These are phyloP conservation scores for Catharus ustulatus DNA, from an alignment of 2,797 vertebrate genomes.

Conservation along the genomic window DNA sequence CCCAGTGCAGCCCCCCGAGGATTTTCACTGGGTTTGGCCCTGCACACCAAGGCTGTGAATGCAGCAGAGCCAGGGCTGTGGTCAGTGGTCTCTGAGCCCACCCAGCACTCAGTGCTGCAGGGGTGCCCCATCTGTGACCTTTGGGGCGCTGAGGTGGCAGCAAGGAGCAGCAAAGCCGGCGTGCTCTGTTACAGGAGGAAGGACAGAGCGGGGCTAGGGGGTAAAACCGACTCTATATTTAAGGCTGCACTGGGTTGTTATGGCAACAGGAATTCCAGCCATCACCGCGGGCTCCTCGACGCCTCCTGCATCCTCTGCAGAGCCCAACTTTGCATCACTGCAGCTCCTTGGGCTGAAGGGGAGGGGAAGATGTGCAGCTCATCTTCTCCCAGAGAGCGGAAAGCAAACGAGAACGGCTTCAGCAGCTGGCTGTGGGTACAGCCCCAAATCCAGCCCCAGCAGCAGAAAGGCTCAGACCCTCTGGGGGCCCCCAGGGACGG, in stretches of 20 bases:
- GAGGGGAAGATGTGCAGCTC: not conserved
- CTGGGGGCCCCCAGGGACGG: not conserved
- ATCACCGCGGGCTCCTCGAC: not conserved
- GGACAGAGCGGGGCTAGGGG: not conserved
- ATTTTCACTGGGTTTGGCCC: not conserved
- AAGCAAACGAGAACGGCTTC: not conserved
- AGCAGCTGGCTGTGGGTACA: not conserved
- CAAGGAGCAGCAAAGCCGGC: not conserved
- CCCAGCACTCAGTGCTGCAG: rapidly evolving
- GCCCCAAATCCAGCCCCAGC: not conserved
- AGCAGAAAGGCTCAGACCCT: not conserved
- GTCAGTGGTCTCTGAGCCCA: not conserved
- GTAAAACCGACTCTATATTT: constrained; percentile 11
- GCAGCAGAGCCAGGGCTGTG: not conserved
- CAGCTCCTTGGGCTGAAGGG: not conserved
- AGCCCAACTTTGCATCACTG: constrained; percentile 22
- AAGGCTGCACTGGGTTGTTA: constrained; percentile 37
- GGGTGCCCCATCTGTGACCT: not conserved
- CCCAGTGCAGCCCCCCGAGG: not conserved
- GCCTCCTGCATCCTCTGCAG: constrained; percentile 31
- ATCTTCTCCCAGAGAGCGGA: not conserved
- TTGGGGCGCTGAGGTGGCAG: not conserved
- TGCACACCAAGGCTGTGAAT: not conserved
- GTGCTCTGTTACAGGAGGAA: not conserved
- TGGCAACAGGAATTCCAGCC: constrained; percentile 62